Evolutionary conservation across 37 sponge, comb jelly and placozoan genomes (phyloP).

Genomic region (Axinella damicornis): DNA sequence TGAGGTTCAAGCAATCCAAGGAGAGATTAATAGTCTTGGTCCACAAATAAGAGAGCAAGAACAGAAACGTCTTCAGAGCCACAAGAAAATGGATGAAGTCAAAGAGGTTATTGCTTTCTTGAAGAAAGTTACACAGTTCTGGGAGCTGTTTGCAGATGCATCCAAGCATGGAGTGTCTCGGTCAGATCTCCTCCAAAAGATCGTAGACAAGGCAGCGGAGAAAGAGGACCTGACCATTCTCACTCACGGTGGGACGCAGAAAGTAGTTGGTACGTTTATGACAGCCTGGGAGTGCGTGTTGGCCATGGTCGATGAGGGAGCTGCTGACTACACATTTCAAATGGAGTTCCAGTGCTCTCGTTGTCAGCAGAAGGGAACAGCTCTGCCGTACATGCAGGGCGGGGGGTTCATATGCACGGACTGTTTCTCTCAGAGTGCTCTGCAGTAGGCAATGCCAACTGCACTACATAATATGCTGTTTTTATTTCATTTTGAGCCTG

Average conservation of each 20-base stretch:
- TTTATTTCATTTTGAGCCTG: too few species aligned
- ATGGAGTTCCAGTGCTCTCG: too few species aligned
- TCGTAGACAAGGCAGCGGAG: conserved; percentile 15
- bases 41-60: background rate
- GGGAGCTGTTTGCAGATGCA: background rate
- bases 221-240: background rate
- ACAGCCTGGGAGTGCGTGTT: conserved; percentile 26
- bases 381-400: too few species aligned
- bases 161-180: conserved; percentile 11
- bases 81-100: conserved; percentile 9
- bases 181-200: conserved; percentile 7
- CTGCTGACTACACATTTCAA: too few species aligned
- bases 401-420: too few species aligned
- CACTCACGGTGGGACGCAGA: background rate
- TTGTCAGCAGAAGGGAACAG: too few species aligned
- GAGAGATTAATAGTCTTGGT: background rate
- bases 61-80: background rate
- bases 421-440: too few species aligned
- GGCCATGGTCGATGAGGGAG: too few species aligned
- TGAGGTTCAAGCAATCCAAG: background rate
- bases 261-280: conserved; percentile 1
- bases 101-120: conserved; percentile 15
- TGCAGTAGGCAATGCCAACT: too few species aligned
- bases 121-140: background rate
- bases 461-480: too few species aligned